Conservation (phyloP, 2,113 vertebrate genomes). For the Oncorhynchus gorbuscha region DNA sequence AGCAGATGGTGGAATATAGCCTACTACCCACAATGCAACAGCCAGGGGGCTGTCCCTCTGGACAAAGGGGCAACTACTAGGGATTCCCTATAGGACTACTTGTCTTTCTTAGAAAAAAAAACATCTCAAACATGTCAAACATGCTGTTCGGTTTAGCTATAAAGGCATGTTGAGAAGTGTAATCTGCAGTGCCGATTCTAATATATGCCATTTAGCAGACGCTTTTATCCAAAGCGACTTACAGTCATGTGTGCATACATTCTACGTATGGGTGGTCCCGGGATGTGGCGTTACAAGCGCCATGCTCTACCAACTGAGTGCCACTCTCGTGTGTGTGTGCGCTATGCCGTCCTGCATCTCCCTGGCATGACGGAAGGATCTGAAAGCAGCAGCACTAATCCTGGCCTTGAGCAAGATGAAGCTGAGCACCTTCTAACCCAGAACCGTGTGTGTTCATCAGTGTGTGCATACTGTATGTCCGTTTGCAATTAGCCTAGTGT, state of each 20-base stretch:
- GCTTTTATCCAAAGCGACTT: too few species aligned
- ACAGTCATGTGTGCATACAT: too few species aligned
- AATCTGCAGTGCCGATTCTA: not conserved
- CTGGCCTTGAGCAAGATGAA: not conserved
- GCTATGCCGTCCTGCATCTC: not conserved
- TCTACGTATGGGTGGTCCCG: too few species aligned
- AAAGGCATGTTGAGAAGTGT: not conserved
- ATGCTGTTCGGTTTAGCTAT: not conserved
- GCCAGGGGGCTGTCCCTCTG: too few species aligned
- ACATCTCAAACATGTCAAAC: not conserved
- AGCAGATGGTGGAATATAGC: not conserved
- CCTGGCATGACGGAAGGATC: not conserved
- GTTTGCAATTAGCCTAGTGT: too few species aligned
- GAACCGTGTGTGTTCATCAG: not conserved
- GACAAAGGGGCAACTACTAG: not conserved
- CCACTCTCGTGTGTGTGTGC: not conserved
- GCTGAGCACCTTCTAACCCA: not conserved
- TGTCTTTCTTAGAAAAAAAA: too few species aligned
- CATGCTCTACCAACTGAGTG: too few species aligned
- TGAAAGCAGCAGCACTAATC: constrained; percentile 7
- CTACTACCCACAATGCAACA: not conserved
- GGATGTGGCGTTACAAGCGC: too few species aligned
- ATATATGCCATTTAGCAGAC: too few species aligned
- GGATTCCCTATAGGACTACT: too few species aligned
- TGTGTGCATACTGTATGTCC: too few species aligned